A percentile compares a stretch with the other conserved stretches of the same genome.
Conservation (phyloP, 2,113 vertebrate species). For the Opisthocomus hoazin region DNA sequence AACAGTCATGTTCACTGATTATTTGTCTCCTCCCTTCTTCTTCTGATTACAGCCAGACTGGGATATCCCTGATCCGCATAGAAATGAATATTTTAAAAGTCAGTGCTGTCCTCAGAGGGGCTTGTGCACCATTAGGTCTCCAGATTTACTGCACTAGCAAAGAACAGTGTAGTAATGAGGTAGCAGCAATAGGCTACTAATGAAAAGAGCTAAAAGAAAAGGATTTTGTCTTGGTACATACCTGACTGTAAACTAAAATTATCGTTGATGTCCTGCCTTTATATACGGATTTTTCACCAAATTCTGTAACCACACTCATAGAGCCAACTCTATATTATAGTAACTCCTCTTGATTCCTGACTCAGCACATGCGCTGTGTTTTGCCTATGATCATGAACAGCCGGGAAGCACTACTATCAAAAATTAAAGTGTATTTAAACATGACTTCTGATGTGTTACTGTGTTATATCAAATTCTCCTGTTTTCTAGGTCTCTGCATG, state of each 20-base stretch:
- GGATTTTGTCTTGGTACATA: background rate
- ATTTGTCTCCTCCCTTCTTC: constrained; percentile 48
- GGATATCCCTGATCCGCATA: constrained; percentile 61
- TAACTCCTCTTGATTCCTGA: background rate
- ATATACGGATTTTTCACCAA: background rate
- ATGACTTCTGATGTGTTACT: background rate
- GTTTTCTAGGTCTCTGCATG: background rate
- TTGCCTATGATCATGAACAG: background rate
- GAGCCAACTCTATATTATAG: background rate
- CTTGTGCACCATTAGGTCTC: constrained; percentile 25
- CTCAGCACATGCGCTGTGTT: background rate
- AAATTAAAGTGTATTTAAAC: background rate
- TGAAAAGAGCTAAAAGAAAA: background rate
- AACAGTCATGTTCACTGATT: constrained; percentile 43
- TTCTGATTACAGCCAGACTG: constrained; percentile 42
- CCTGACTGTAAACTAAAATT: background rate
- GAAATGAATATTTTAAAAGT: constrained; percentile 60
- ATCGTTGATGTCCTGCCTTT: background rate
- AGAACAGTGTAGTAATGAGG: constrained; percentile 14
- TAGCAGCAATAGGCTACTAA: background rate
- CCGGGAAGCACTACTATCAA: background rate
- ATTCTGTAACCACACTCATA: background rate
- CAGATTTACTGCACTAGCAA: constrained; percentile 45
- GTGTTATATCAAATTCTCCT: background rate
- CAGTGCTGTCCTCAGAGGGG: constrained; percentile 28